Percentiles rank a stretch among this genome's conserved stretches.
These are phyloP conservation scores for Himalopsyche anomala DNA, from an alignment of 2,888 invertebrate species.

Conservation along the genomic window DNA sequence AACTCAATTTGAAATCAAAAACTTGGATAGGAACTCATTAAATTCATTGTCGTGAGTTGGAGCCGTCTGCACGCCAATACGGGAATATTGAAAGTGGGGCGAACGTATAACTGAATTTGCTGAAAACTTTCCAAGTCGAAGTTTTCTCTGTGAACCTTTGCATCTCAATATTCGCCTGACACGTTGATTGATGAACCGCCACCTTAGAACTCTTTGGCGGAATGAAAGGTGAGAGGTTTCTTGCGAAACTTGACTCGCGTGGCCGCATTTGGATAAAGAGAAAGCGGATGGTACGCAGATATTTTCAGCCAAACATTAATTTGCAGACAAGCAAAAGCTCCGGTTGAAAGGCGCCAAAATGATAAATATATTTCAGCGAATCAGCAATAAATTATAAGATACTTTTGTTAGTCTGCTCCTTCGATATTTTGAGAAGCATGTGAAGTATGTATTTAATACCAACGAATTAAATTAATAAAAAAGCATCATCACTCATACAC, in stretches of 20 bases:
- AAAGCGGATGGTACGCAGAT: neutral
- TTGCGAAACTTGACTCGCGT: slow-evolving; percentile 18
- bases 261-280: neutral
- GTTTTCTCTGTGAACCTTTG: slow-evolving; percentile 49
- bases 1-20: neutral
- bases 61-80: slow-evolving; percentile 1
- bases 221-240: slow-evolving; percentile 35
- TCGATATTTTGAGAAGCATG: too few relatives aligned
- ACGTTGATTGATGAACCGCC: slow-evolving; percentile 55
- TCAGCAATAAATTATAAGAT: too few relatives aligned
- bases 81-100: slow-evolving; percentile 16
- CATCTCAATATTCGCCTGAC: slow-evolving; percentile 56
- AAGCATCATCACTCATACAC: too few relatives aligned
- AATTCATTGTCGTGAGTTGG: neutral
- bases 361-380: too few relatives aligned
- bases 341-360: too few relatives aligned
- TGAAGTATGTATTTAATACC: too few relatives aligned
- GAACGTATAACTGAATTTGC: slow-evolving; percentile 27
- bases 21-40: slow-evolving; percentile 6
- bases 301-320: neutral
- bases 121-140: slow-evolving; percentile 31
- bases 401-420: too few relatives aligned
- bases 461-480: too few relatives aligned
- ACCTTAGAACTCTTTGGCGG: slow-evolving; percentile 11
- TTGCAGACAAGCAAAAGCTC: neutral